Base-by-base conservation (phyloP, 2,888 invertebrate genomes). In the Gordius sp. region DNA sequence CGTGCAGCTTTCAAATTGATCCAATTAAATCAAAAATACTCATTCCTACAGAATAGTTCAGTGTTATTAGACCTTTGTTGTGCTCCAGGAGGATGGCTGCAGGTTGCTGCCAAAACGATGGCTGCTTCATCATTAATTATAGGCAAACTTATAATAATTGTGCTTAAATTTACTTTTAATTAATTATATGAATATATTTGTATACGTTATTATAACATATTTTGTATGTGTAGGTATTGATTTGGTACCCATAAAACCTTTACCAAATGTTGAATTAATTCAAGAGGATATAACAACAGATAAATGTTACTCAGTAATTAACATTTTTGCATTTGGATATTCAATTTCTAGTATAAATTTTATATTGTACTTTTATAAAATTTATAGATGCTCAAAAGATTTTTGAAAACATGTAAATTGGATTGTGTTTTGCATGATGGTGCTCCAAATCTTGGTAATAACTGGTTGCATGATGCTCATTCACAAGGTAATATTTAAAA, bases 71-170 rank as follows among this genome's bases (percentile, higher is more conserved):
- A 99, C 75, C 73, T 99, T 60, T 99, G 97, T 72, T 97, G 97
- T 16, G 97, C 97, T 1, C 97, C 97, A 1, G 93, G 93, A 66
- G 91, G 91, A 63, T 93, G 97, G 93, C 83, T 93, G 80, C 97
- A 75, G 65, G 93, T 97, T 57, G 93, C 91, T 55, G 80, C 81
- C 64, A 82, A 97, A 68, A 84, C 87, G 68, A 91, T 93, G 85
- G 93, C 97, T 0, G 76, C 89, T 0, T 87, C 89, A 2, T 86
- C 86, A 66, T 75, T 91, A 58, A 83, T 93, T 16, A 75, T 97
- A 56, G 89, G 75, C 73, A 66, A 63, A 62, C 54, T 2, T 2
- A 18, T 56, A 28, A 13, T 2, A 13, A 27, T n/a, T 16, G 24
- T 23, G 4, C 23, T 55, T 25, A 8, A 20, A 20, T 59, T 25